These are phyloP conservation scores for Falco novaeseelandiae DNA, from an alignment of 2,797 vertebrate species.

Conservation along the genomic window DNA sequence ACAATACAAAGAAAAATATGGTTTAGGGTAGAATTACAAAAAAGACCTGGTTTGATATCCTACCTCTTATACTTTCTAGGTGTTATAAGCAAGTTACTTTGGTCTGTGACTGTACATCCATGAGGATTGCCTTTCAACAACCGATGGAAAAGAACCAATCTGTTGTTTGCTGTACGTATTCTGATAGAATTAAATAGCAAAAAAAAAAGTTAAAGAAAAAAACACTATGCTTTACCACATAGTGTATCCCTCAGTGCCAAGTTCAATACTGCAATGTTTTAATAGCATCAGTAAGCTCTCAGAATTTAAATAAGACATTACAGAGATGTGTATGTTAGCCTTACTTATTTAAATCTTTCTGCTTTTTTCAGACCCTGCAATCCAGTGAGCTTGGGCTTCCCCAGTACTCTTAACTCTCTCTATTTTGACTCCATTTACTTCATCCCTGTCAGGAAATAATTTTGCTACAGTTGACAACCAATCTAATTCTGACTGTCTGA, in stretches of 20 bases:
- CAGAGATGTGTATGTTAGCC: rapidly evolving
- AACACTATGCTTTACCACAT: background rate
- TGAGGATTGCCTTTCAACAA: background rate
- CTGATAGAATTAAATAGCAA: background rate
- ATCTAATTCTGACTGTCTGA: background rate
- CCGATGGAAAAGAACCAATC: background rate
- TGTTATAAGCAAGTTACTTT: background rate
- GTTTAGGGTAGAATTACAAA: background rate
- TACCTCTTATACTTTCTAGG: background rate
- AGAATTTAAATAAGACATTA: background rate
- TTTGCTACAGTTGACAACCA: background rate
- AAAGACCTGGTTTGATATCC: background rate
- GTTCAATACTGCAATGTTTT: background rate
- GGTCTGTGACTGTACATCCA: background rate
- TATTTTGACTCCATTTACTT: background rate
- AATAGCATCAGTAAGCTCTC: background rate
- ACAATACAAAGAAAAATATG: background rate
- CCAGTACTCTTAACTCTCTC: background rate
- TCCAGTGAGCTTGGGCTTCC: background rate
- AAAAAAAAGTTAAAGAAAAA: background rate
- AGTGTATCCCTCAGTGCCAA: background rate
- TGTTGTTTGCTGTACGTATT: background rate
- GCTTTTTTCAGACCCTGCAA: background rate
- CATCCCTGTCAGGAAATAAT: background rate
- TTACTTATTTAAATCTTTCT: background rate